Conservation (phyloP, 2,113 vertebrate genomes). For the Strix uralensis region DNA sequence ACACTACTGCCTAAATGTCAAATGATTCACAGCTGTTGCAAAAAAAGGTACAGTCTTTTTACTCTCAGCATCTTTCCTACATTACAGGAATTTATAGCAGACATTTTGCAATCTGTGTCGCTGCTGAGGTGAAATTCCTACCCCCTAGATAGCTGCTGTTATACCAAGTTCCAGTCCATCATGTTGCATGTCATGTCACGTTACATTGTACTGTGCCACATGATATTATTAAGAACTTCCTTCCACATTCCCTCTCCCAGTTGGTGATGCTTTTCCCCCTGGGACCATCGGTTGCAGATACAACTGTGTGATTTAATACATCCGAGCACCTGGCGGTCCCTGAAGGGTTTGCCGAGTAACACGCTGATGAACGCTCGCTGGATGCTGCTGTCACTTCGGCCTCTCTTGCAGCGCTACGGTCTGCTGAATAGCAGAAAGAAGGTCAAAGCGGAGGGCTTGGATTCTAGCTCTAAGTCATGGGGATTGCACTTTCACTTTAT, state of each 20-base stretch:
- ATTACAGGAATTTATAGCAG: not conserved
- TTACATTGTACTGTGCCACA: not conserved
- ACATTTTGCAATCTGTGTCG: not conserved
- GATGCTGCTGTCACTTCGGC: not conserved
- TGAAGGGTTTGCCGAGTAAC: not conserved
- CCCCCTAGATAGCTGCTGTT: not conserved
- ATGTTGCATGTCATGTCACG: fast-evolving
- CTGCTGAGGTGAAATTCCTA: not conserved
- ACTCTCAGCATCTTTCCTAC: not conserved
- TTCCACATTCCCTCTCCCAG: not conserved
- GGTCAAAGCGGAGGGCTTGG: not conserved
- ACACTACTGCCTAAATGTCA: slow-evolving; percentile 49
- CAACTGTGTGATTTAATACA: not conserved
- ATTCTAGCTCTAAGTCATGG: not conserved
- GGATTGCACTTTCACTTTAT: not conserved
- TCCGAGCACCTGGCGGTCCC: not conserved
- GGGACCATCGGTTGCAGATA: not conserved
- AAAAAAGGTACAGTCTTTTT: not conserved
- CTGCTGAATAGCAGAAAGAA: not conserved
- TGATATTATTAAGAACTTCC: not conserved
- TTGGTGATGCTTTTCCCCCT: not conserved
- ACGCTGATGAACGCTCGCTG: fast-evolving
- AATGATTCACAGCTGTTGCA: slow-evolving; percentile 47
- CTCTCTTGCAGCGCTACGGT: not conserved
- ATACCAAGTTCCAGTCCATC: not conserved